phyloP scores from a whole-genome alignment of 37 sponge, comb jelly and placozoan genomes.

The Chondrosia reniformis region DNA sequence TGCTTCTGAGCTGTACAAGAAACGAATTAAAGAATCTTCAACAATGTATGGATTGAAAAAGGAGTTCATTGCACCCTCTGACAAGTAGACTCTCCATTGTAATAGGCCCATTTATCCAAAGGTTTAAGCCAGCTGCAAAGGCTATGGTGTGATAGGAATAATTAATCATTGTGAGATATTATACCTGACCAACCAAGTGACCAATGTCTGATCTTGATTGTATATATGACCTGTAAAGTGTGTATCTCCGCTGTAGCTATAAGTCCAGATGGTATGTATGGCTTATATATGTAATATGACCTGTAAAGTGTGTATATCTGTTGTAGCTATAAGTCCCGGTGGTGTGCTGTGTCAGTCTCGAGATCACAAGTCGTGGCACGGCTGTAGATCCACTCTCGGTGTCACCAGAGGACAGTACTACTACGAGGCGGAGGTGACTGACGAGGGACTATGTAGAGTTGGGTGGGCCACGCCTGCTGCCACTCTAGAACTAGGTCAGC shows the following conservation, averaged over 20 bases:
- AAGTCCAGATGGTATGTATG: too few species aligned
- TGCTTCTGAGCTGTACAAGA: too few species aligned
- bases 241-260: slow-evolving; percentile 54
- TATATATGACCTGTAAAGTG: background rate
- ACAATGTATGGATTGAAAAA: too few species aligned
- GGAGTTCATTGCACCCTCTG: too few species aligned
- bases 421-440: slow-evolving; percentile 91
- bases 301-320: background rate
- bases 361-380: slow-evolving; percentile 78
- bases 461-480: slow-evolving; percentile 82
- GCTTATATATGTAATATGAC: background rate
- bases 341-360: slow-evolving; percentile 88
- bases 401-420: slow-evolving; percentile 70
- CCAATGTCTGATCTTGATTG: too few species aligned
- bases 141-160: too few species aligned
- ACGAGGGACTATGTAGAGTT: slow-evolving; percentile 93
- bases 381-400: slow-evolving; percentile 69
- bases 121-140: too few species aligned
- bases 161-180: too few species aligned
- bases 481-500: slow-evolving; percentile 76
- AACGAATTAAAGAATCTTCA: too few species aligned
- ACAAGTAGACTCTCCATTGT: too few species aligned
- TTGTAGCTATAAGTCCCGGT: slow-evolving; percentile 81
- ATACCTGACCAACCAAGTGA: too few species aligned
- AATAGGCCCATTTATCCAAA: too few species aligned